Conservation (phyloP, 2,113 vertebrate species). For the Ovis canadensis region DNA sequence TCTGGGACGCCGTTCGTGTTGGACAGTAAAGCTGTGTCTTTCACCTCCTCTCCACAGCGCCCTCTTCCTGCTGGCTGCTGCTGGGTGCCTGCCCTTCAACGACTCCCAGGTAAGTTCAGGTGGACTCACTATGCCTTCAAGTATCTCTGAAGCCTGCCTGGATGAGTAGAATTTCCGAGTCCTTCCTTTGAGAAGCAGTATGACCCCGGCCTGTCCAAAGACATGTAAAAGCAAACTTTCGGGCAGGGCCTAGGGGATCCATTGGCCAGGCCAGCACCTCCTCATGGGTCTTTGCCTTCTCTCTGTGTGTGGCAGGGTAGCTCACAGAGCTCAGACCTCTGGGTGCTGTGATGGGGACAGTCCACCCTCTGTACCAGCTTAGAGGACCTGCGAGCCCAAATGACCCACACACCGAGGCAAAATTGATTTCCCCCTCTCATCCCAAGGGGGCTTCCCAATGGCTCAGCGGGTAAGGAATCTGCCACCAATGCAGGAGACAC, state of each 20-base stretch:
- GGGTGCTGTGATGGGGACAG: background rate
- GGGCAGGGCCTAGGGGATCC: background rate
- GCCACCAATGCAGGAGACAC: background rate
- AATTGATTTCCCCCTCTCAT: background rate
- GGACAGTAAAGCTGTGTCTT: background rate
- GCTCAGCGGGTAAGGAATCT: background rate
- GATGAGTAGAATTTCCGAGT: background rate
- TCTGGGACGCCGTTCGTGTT: background rate
- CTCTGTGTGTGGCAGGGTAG: background rate
- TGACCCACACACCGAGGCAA: accelerated
- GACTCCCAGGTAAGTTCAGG: slow-evolving; percentile 86
- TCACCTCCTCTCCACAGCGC: slow-evolving; percentile 76
- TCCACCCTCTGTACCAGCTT: background rate
- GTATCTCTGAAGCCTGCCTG: background rate
- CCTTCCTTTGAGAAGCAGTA: background rate
- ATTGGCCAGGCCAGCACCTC: no score
- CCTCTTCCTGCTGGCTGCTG: slow-evolving; percentile 85
- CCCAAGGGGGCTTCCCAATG: background rate
- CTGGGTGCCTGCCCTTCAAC: slow-evolving; percentile 84
- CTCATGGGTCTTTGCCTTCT: background rate
- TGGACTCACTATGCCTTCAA: background rate
- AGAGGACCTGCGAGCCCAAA: background rate
- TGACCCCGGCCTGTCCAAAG: background rate
- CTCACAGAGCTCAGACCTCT: background rate
- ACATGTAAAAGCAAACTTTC: background rate